Percentiles rank a stretch among this genome's conserved stretches.
Conservation (phyloP, 2,113 vertebrate genomes). For the Sebastes fasciatus region DNA sequence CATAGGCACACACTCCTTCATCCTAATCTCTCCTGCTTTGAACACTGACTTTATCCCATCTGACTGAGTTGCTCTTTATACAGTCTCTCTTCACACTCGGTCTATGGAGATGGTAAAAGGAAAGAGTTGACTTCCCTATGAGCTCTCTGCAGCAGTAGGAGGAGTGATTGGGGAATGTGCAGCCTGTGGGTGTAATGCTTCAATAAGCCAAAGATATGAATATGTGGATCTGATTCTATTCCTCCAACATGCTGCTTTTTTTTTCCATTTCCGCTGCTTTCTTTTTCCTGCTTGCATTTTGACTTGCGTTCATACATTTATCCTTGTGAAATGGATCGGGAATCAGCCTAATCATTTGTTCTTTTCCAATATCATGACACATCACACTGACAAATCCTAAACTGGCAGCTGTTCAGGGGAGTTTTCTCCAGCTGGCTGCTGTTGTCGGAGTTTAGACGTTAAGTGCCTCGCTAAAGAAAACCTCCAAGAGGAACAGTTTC, state of each 20-base stretch:
- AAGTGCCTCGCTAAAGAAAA: not conserved
- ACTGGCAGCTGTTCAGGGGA: not conserved
- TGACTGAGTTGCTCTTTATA: conserved; percentile 37
- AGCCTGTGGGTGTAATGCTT: conserved; percentile 47
- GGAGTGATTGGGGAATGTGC: conserved; percentile 35
- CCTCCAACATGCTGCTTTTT: not conserved
- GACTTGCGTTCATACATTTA: conserved; percentile 10
- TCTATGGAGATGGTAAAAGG: conserved; percentile 35
- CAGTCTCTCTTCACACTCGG: not conserved
- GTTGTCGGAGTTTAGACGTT: not conserved
- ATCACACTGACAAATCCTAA: not conserved
- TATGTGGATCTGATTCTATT: conserved; percentile 21
- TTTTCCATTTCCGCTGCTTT: not conserved
- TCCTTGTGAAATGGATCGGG: not conserved
- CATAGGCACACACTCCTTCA: not conserved
- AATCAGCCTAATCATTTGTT: not conserved
- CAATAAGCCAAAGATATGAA: conserved; percentile 37
- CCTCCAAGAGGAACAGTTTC: not conserved
- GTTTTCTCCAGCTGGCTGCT: not conserved
- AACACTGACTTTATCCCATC: conserved; percentile 44
- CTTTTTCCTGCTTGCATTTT: not conserved
- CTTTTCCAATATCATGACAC: not conserved
- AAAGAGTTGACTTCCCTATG: conserved; percentile 39
- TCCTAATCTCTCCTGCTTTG: conserved; percentile 40
- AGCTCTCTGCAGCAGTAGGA: conserved; percentile 21